A percentile compares a stretch with the other conserved stretches of the same genome.
Evolutionary conservation across 1,140 invertebrate species (phyloP).

Genomic region (Leptestheria dahalacensis): DNA sequence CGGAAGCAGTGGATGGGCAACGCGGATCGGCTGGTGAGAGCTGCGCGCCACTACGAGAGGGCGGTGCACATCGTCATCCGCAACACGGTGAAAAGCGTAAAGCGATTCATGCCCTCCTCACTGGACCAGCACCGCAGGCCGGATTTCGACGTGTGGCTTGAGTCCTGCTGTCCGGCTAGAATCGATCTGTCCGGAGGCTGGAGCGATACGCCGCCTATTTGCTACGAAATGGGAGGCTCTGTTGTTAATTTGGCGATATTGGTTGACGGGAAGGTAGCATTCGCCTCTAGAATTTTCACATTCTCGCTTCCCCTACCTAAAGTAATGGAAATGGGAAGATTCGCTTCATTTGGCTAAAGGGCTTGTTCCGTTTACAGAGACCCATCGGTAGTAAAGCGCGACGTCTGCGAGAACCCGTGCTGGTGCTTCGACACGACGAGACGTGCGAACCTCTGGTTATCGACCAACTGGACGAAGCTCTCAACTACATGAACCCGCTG

Average conservation of each 20-base stretch:
- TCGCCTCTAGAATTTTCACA: background rate
- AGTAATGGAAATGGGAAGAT: too few relatives aligned
- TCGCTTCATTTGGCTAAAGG: background rate
- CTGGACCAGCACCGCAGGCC: background rate
- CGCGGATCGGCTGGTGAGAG: slow-evolving; percentile 31
- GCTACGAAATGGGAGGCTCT: slow-evolving; percentile 37
- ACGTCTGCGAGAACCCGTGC: slow-evolving; percentile 23
- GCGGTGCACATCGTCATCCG: slow-evolving; percentile 35
- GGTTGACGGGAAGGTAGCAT: slow-evolving; percentile 21
- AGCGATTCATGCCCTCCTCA: slow-evolving; percentile 25
- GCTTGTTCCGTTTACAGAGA: slow-evolving; percentile 23
- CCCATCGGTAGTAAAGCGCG: slow-evolving; percentile 33
- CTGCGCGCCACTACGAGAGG: slow-evolving; percentile 37
- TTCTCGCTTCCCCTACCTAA: too few relatives aligned
- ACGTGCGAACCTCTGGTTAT: slow-evolving; percentile 23
- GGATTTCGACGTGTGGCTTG: slow-evolving; percentile 28
- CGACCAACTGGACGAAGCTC: slow-evolving; percentile 27
- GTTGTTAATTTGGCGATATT: slow-evolving; percentile 32
- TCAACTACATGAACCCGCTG: slow-evolving; percentile 34
- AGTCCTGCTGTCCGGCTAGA: slow-evolving; percentile 34
- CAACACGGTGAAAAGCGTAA: slow-evolving; percentile 26
- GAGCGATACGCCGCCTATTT: slow-evolving; percentile 40
- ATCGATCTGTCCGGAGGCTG: slow-evolving; percentile 38
- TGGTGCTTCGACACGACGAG: slow-evolving; percentile 21
- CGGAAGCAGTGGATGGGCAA: slow-evolving; percentile 29